Base-by-base conservation (phyloP, 2,797 vertebrate genomes). In the Scarus forsteni region DNA sequence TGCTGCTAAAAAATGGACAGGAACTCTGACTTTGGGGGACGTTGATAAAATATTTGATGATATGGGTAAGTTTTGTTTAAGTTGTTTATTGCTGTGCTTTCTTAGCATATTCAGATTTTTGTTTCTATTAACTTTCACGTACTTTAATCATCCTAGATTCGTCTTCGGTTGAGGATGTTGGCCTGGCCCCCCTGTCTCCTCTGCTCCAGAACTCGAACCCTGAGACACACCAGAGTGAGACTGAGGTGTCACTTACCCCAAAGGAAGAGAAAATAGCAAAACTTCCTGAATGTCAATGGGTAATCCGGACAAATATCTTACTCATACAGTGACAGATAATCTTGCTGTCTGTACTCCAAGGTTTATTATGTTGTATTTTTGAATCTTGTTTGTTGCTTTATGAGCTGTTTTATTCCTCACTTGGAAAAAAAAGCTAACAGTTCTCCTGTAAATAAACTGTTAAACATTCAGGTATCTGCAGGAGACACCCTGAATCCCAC, bases 31-130 rank as follows among this genome's bases (percentile, higher is more conserved):
- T 72, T 3, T 90, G n/a, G 68, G 27, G 53, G 89, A 92, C 34
- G 51, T 93, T 44, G 93, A 94, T 43, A 79, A 19, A 44, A 79
- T 92, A 34, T 94, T 94, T 78, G 92, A 94, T 77, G 91, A 92
- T 65, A 40, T 93, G n/a, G 92, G 93, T 94, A 64, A 87, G 85
- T 81, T 68, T 11, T 50, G 42, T 4, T 62, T 27, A 45, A 11
- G 15, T 68, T 57, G 0, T 40, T 10, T 36, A 10, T 19, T 60
- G 1, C 12, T 39, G 38, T 49, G 8, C 60, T 38, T 43, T 54
- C 49, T 8, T 1, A 5, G 2, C 53, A 58, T 35, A 1, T 66
- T 44, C 39, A 38, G 1, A 1, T 34, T 57, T 49, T 61, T 39
- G 3, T 10, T 45, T 43, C 8, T 19, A 2, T 39, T 54, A 53